Base-by-base conservation (phyloP, 2,888 invertebrate genomes). In the Andrena praecox region DNA sequence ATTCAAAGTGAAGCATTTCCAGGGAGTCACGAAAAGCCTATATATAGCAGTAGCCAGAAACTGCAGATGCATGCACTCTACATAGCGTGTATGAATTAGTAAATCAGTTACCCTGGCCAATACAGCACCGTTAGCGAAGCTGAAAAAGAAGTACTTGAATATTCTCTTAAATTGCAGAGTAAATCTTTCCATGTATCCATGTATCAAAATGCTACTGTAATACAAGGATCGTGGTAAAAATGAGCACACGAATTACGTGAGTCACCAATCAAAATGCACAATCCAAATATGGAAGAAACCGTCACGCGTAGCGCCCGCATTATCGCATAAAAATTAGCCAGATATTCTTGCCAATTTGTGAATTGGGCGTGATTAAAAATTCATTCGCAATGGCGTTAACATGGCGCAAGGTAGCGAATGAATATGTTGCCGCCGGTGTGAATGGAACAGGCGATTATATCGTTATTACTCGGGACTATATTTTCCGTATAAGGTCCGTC, bases 261-360 rank as follows among this genome's bases (percentile, higher is more conserved):
- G 67, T 81, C 81, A 80, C 81, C 81, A 75, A 80, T 82, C 80
- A 68, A 63, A 77, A 81, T 68, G 70, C 71, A 67, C 70, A 20
- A 80, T 70, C 81, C 82, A 82, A 82, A 82, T 82, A 82, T 82
- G 82, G 82, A 68, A 77, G 80, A 82, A 82, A 82, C 82, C 54
- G 16, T 79, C 48, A 33, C 42, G 50, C 66, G 48, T 81, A 42
- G 62, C 20, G 29, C 64, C 67, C 24, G 52, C 54, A 77, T 50
- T 59, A 52, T 63, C 60, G 0, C 42, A 59, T 24, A 16, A 66
- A 66, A 52, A 60, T 27, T 0, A 12, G 4, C 0, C 2, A 54
- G 6, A 29, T 42, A 24, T 59, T 64, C 16, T n/a, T 5, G 7
- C n/a, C n/a, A 0, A n/a, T 10, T 27, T 52, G 1, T 5, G 2